phyloP scores from a whole-genome alignment of 2,888 invertebrate species.

The Epirrhoe tristata region DNA sequence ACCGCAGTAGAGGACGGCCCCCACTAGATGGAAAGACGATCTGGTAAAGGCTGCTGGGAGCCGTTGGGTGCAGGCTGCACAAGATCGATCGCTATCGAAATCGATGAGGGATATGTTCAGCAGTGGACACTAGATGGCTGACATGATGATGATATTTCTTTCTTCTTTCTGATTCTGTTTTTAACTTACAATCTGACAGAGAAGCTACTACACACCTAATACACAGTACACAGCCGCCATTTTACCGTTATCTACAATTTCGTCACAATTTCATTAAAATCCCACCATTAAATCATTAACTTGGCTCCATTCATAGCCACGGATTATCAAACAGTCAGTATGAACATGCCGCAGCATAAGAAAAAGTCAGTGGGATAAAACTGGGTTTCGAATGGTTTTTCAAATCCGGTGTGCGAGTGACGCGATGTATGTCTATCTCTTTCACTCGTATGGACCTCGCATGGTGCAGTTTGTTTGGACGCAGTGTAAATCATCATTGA shows the following conservation, averaged over 20 bases:
- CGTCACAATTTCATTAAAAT: slow-evolving; percentile 29
- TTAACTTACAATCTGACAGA: not conserved
- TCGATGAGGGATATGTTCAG: no score
- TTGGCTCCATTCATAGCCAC: slow-evolving; percentile 25
- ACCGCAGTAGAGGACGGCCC: no score
- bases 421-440: slow-evolving; percentile 9
- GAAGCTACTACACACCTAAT: no score
- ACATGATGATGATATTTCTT: no score
- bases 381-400: slow-evolving; percentile 31
- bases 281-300: slow-evolving; percentile 29
- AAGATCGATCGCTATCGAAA: no score
- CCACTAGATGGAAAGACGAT: no score
- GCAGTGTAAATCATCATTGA: slow-evolving; percentile 10
- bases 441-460: slow-evolving; percentile 16
- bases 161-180: no score
- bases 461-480: slow-evolving; percentile 12
- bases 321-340: slow-evolving; percentile 7
- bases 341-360: slow-evolving; percentile 6
- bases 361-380: slow-evolving; percentile 15
- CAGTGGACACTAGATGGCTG: no score
- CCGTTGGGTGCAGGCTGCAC: no score
- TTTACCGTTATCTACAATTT: slow-evolving; percentile 28
- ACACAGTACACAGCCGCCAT: slow-evolving; percentile 15
- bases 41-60: no score
- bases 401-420: slow-evolving; percentile 32